Evolutionary conservation across 2,113 vertebrate genomes (phyloP).

Genomic region (Indicator maculatus): DNA sequence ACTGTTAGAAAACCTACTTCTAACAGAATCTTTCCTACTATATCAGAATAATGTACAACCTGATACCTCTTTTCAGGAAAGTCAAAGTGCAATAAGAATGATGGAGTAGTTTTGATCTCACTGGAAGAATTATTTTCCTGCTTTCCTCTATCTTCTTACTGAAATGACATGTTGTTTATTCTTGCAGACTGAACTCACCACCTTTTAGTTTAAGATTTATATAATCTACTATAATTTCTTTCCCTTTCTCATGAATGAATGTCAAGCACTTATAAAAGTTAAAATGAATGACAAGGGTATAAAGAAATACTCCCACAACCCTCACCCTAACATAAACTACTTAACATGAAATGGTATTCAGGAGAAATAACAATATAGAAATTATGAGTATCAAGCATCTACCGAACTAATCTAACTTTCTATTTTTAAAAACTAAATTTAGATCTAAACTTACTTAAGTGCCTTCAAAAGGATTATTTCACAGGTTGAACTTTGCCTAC

Average conservation of each 20-base stretch:
- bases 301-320: background rate
- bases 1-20: slow-evolving; percentile 4
- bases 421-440: background rate
- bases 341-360: background rate
- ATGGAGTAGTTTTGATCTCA: background rate
- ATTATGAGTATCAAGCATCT: background rate
- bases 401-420: background rate
- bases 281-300: background rate
- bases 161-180: background rate
- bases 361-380: background rate
- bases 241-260: background rate
- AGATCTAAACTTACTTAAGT: background rate
- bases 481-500: background rate
- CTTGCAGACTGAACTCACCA: background rate
- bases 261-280: background rate
- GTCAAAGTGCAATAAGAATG: background rate
- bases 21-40: background rate
- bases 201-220: background rate
- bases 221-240: background rate
- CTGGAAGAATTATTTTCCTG: background rate
- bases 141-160: background rate
- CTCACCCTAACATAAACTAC: background rate
- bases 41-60: background rate
- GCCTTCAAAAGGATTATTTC: background rate
- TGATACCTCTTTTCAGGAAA: background rate